A percentile compares a stretch with the other conserved stretches of the same genome.
Evolutionary conservation across 2,888 invertebrate genomes (phyloP).

Genomic region (Proisotoma minuta): DNA sequence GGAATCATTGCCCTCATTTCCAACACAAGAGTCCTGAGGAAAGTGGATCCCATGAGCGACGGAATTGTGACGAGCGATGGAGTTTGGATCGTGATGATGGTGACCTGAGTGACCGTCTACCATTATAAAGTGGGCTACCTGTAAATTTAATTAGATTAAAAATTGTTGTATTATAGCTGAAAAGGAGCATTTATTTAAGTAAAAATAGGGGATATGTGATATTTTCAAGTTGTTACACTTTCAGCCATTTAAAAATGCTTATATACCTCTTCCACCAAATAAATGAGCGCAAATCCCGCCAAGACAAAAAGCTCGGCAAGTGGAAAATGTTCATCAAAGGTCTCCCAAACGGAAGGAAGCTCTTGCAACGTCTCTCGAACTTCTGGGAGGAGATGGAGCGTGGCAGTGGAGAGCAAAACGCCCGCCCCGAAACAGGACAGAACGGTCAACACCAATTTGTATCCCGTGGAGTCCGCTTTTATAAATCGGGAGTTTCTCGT

Average conservation of each 20-base stretch:
- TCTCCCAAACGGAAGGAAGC: constrained; percentile 19
- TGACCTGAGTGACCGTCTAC: constrained; percentile 33
- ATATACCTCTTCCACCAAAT: constrained; percentile 41
- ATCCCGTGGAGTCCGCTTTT: constrained; percentile 15
- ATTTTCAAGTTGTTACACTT: background rate
- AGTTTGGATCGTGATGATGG: constrained; percentile 30
- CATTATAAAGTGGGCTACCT: constrained; percentile 46
- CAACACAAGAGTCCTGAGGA: no score
- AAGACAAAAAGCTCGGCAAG: constrained; percentile 42
- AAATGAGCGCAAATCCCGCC: constrained; percentile 42
- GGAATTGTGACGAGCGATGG: constrained; percentile 39
- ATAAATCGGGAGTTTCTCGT: constrained; percentile 19
- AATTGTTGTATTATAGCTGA: background rate
- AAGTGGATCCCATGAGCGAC: constrained; percentile 38
- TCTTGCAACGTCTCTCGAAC: constrained; percentile 53
- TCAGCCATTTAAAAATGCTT: background rate
- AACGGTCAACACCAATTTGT: constrained; percentile 56
- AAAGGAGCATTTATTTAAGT: background rate
- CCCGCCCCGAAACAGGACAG: constrained; percentile 76
- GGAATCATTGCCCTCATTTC: constrained; percentile 8
- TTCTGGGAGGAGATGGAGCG: constrained; percentile 75
- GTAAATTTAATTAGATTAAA: background rate
- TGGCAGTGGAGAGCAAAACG: constrained; percentile 62
- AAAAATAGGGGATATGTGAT: background rate
- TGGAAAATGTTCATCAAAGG: constrained; percentile 40